Conservation (phyloP, 2,797 vertebrate genomes). For the Spea hammondii region DNA sequence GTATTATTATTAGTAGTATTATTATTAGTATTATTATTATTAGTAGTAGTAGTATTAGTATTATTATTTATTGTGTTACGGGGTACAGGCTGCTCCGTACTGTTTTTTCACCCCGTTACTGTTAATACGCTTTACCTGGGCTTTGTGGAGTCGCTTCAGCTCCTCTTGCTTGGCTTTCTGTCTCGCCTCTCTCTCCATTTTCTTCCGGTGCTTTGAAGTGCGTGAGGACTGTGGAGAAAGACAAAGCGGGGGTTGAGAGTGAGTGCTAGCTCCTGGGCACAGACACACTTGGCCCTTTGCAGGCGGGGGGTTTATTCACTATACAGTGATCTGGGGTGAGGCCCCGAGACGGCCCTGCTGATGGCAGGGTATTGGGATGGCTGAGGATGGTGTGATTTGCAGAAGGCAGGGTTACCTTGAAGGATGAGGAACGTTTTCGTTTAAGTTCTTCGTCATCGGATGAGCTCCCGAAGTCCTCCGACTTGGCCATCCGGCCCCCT, state of each 20-base stretch:
- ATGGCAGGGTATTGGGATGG: not conserved
- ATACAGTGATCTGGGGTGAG: too few relatives aligned
- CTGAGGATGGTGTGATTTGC: not conserved
- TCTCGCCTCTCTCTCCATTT: conserved; percentile 74
- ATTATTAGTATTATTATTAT: too few relatives aligned
- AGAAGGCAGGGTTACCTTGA: conserved; percentile 63
- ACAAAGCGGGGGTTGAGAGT: not conserved
- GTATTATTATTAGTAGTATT: too few relatives aligned
- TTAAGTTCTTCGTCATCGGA: conserved; percentile 75
- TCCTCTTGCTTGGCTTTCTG: conserved; percentile 82
- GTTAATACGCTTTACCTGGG: conserved; percentile 74
- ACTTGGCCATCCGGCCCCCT: conserved; percentile 48
- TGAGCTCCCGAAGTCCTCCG: conserved; percentile 58
- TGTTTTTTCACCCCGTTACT: too few relatives aligned
- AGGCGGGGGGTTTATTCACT: too few relatives aligned
- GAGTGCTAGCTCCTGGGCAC: too few relatives aligned
- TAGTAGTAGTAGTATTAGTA: too few relatives aligned
- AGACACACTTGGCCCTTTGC: too few relatives aligned
- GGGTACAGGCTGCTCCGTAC: too few relatives aligned
- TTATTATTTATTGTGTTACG: too few relatives aligned
- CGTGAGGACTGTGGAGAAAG: conserved; percentile 40
- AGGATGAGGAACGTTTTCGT: conserved; percentile 53
- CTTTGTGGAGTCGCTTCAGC: conserved; percentile 87
- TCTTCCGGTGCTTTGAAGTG: conserved; percentile 67
- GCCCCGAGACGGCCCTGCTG: not conserved